phyloP scores from a whole-genome alignment of 2,888 invertebrate genomes.

The Aleiodes alternator region DNA sequence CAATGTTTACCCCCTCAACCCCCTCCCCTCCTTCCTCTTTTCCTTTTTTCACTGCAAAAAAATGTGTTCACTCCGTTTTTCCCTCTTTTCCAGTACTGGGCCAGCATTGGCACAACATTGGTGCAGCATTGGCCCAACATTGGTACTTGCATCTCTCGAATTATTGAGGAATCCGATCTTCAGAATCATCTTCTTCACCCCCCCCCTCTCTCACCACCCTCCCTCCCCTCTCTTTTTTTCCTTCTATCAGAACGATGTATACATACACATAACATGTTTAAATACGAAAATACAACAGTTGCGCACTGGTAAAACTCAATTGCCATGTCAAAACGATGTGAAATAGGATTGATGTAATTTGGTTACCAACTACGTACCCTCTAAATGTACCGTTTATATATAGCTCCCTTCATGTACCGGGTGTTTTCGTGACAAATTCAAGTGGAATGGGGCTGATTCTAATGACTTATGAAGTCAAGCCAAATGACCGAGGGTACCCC shows the following conservation, averaged over 20 bases:
- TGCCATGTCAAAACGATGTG: slow-evolving; percentile 74
- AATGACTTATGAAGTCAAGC: slow-evolving; percentile 76
- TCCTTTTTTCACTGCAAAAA: no score
- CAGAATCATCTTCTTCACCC: slow-evolving; percentile 22
- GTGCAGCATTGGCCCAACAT: no score
- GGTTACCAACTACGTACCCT: slow-evolving; percentile 62
- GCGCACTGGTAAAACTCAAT: slow-evolving; percentile 72
- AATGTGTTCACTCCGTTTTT: neutral
- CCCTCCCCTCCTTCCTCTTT: no score
- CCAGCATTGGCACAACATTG: no score
- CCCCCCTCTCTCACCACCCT: neutral
- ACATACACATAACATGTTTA: slow-evolving; percentile 23
- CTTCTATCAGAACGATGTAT: slow-evolving; percentile 14
- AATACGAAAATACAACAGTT: slow-evolving; percentile 70
- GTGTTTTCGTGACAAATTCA: slow-evolving; percentile 65
- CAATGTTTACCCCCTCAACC: neutral
- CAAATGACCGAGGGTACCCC: slow-evolving; percentile 71
- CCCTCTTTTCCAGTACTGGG: neutral
- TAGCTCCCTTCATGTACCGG: slow-evolving; percentile 56
- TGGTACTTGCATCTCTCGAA: neutral
- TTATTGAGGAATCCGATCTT: slow-evolving; percentile 33
- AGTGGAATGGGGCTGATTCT: slow-evolving; percentile 70
- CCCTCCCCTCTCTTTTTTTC: neutral
- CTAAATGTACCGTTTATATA: slow-evolving; percentile 60
- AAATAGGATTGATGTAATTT: slow-evolving; percentile 76